phyloP scores from a whole-genome alignment of 23 tunicate genomes.

The Halocynthia roretzi region DNA sequence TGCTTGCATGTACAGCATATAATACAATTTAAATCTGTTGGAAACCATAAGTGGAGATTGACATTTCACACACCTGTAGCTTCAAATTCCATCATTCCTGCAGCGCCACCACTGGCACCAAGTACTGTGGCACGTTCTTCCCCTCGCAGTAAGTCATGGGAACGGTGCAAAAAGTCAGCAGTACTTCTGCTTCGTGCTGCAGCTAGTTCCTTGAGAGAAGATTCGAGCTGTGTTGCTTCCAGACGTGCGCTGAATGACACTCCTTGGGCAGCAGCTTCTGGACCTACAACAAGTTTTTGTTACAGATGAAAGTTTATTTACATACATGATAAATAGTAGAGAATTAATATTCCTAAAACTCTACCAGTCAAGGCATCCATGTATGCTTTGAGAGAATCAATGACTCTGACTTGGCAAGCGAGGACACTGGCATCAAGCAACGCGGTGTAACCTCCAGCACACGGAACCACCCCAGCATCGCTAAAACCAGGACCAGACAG shows the following conservation, averaged over 20 bases:
- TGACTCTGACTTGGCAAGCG: slow-evolving; percentile 33
- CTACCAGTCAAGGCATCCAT: slow-evolving; percentile 64
- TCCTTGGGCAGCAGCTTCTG: slow-evolving; percentile 64
- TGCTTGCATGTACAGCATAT: too few species aligned
- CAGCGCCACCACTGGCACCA: slow-evolving; percentile 52
- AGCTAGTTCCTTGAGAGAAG: slow-evolving; percentile 38
- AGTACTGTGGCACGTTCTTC: slow-evolving; percentile 63
- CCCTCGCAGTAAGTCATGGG: slow-evolving; percentile 46
- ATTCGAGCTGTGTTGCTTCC: slow-evolving; percentile 51
- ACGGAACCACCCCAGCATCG: slow-evolving; percentile 48
- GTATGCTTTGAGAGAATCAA: slow-evolving; percentile 45
- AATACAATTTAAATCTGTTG: too few species aligned
- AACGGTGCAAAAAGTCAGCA: slow-evolving; percentile 31
- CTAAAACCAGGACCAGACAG: slow-evolving; percentile 28
- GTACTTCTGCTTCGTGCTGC: slow-evolving; percentile 32
- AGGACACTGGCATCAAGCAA: slow-evolving; percentile 54
- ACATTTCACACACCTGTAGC: slow-evolving; percentile 50
- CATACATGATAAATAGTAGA: background rate
- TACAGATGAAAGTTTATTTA: background rate
- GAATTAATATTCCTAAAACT: background rate
- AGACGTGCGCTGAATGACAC: slow-evolving; percentile 76
- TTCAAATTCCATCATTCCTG: slow-evolving; percentile 82
- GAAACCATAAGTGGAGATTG: too few species aligned
- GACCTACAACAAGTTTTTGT: slow-evolving; percentile 22
- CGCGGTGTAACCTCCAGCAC: slow-evolving; percentile 68